Conservation (phyloP, 2,888 invertebrate genomes). For the Corbicula japonica region DNA sequence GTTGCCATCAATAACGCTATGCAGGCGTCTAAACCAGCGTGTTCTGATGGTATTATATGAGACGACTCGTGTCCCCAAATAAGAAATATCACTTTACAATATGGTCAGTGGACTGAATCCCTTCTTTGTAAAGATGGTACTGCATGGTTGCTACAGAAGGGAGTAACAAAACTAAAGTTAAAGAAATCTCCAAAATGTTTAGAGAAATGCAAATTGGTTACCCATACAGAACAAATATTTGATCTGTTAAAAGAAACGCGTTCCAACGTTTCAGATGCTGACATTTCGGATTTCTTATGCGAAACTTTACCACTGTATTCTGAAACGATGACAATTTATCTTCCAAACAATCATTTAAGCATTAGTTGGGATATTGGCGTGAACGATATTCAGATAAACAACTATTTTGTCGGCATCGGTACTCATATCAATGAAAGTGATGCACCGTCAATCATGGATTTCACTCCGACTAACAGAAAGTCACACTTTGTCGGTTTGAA, state of each 20-base stretch:
- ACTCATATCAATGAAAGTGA: neutral
- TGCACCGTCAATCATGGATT: slow-evolving; percentile 56
- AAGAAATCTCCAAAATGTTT: slow-evolving; percentile 20
- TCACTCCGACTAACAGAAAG: slow-evolving; percentile 48
- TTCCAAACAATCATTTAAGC: slow-evolving; percentile 63
- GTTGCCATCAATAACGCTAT: slow-evolving; percentile 76
- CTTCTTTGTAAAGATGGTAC: slow-evolving; percentile 52
- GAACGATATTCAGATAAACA: slow-evolving; percentile 65
- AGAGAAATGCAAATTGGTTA: slow-evolving; percentile 18
- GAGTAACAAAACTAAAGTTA: slow-evolving; percentile 48
- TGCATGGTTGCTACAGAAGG: slow-evolving; percentile 52
- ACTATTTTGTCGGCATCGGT: slow-evolving; percentile 65
- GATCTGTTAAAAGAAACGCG: slow-evolving; percentile 16
- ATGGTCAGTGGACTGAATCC: slow-evolving; percentile 50
- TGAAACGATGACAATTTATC: slow-evolving; percentile 39
- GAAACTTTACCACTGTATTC: slow-evolving; percentile 9
- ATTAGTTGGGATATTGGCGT: slow-evolving; percentile 63
- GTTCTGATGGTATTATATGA: slow-evolving; percentile 74
- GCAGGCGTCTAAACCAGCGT: slow-evolving; percentile 70
- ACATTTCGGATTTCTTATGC: slow-evolving; percentile 44
- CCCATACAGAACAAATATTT: neutral
- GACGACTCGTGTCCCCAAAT: slow-evolving; percentile 67
- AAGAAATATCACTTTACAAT: slow-evolving; percentile 52
- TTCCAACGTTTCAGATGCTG: slow-evolving; percentile 19
- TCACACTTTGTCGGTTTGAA: slow-evolving; percentile 58